Base-by-base conservation (phyloP, 1,140 invertebrate genomes). In the Ruditapes philippinarum region DNA sequence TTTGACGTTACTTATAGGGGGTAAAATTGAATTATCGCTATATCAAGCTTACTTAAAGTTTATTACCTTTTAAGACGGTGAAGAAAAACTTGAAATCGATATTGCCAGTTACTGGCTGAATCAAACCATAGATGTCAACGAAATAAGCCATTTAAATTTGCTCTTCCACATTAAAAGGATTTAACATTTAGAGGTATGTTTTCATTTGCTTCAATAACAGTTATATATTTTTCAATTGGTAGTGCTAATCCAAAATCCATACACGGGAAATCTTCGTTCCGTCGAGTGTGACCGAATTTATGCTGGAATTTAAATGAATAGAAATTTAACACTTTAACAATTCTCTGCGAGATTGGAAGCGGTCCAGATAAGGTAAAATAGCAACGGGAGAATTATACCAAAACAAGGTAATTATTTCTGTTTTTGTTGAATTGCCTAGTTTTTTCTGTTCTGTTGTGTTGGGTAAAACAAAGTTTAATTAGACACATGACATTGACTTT, bases 371-470 rank as follows among this genome's bases (percentile, higher is more conserved):
- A 12, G n/a, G 62, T 19, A 49, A 45, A 70, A 65, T 83, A 83
- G 65, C 81, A 83, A 70, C 65, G 62, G 57, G 19, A 45, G 49
- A 68, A 28, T 49, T 31, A 22, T 31, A 68, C 62, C 22, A 25
- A 82, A 83, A 68, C 81, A 83, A 83, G 81, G 81, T 83, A 83
- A 83, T n/a, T 62, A 38, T 40, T 36, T 81, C 17, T 45, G 9
- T 76, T 68, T n/a, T n/a, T n/a, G n/a, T n/a, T n/a, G n/a, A n/a
- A n/a, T n/a, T n/a, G n/a, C n/a, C n/a, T 42, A 5, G 1, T 70
- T 70, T 70, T 68, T 11, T n/a, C n/a, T n/a, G n/a, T n/a, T n/a
- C n/a, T n/a, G n/a, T n/a, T n/a, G n/a, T n/a, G n/a, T n/a, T n/a
- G n/a, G n/a, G n/a, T n/a, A n/a, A n/a, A n/a, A n/a, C n/a, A n/a